Percentiles rank a stretch among this genome's conserved stretches.
Evolutionary conservation across 2,888 invertebrate genomes (phyloP).

Genomic region (Hartigia nigra): DNA sequence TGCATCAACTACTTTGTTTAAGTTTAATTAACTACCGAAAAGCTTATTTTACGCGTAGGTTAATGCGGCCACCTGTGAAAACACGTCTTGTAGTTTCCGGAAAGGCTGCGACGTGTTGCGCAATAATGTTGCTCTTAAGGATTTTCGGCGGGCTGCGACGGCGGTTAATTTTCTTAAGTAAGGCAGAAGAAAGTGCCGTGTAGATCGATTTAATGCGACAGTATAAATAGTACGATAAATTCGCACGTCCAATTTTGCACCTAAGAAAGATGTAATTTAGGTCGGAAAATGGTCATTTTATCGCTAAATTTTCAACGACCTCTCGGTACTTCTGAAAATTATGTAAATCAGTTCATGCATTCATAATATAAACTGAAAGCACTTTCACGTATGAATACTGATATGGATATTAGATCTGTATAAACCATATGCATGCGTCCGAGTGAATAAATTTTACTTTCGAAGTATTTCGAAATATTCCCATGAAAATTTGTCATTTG

Average conservation of each 20-base stretch:
- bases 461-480: too few relatives aligned
- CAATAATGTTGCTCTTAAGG: neutral
- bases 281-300: neutral
- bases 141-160: neutral
- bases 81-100: neutral
- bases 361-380: constrained; percentile 13
- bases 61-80: constrained; percentile 1
- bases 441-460: neutral
- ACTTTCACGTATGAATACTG: neutral
- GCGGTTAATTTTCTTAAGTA: neutral
- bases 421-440: neutral
- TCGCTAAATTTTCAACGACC: neutral
- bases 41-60: neutral
- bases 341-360: constrained; percentile 30
- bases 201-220: neutral
- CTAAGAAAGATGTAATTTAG: neutral
- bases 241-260: neutral
- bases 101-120: neutral
- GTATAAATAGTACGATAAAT: too few relatives aligned
- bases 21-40: neutral
- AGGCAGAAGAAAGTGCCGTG: neutral
- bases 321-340: constrained; percentile 12
- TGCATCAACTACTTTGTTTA: neutral
- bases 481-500: neutral
- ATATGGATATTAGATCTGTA: neutral